Base-by-base conservation (phyloP, 2,888 invertebrate species). In the Pteria penguin region DNA sequence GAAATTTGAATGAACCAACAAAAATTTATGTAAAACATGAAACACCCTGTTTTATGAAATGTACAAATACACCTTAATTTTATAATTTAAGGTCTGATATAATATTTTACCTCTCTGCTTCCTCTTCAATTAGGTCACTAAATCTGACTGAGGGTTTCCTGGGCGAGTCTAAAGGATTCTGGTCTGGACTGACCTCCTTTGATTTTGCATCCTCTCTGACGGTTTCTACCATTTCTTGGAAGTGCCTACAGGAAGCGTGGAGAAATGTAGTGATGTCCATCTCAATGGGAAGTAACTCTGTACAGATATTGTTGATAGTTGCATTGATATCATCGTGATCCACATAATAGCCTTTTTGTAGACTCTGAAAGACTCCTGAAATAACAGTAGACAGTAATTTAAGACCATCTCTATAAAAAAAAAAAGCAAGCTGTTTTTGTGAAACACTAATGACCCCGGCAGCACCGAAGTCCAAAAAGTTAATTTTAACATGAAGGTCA, bases 251-350 rank as follows among this genome's bases (percentile, higher is more conserved):
- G 11, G 89, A 86, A 5, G 87, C 86, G 67, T 94, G 93, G 58
- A 96, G 91, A 89, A 95, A 96, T 78, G 94, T 93, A 0, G 95
- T 95, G 72, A 96, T 94, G 87, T 95, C 95, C 78, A 95, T 94
- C 90, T 95, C 95, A 65, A 94, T 92, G 8, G 90, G 90, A 2
- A 94, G 90, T 8, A 94, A 93, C 92, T 95, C 95, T 83, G 95
- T 94, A 90, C 96, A 96, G 82, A 95, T 94, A 82, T 87, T 89
- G 82, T 95, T 94, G 82, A 96, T 94, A 31, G 95, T 95, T 8
- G 94, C 94, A 80, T 95, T 94, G 80, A 96, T 94, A 89, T 96
- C 95, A 58, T 93, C 93, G 58, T 93, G 93, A 83, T 94, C 94
- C 27, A 96, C 92, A 63, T 93, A 92, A 55, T 93, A 93, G 71